Percentiles rank a stretch among this genome's conserved stretches.
Evolutionary conservation across 2,888 invertebrate species (phyloP).

Genomic region (Adelphocoris suturalis): DNA sequence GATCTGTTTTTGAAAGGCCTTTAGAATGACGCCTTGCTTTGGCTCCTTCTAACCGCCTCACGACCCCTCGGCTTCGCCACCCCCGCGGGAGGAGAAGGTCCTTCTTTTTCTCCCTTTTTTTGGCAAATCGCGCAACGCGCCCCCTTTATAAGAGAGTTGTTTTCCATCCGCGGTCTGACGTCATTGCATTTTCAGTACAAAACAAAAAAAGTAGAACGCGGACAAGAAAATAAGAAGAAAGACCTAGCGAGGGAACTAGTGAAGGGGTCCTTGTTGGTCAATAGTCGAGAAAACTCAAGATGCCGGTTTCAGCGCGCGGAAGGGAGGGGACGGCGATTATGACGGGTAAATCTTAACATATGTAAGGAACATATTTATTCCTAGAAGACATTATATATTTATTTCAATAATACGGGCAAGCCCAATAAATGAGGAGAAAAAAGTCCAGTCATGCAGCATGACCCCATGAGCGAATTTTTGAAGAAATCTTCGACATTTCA

Average conservation of each 20-base stretch:
- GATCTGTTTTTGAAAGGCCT: neutral
- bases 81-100: neutral
- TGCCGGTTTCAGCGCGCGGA: neutral
- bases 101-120: slow-evolving; percentile 34
- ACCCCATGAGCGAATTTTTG: too few species aligned
- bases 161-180: slow-evolving; percentile 60
- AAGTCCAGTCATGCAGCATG: too few species aligned
- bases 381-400: too few species aligned
- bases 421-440: too few species aligned
- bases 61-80: neutral
- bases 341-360: too few species aligned
- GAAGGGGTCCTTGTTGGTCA: neutral
- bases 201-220: slow-evolving; percentile 38
- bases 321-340: neutral
- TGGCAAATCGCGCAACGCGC: slow-evolving; percentile 57
- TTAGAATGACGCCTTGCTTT: neutral
- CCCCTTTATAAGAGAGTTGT: slow-evolving; percentile 57
- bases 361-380: too few species aligned
- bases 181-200: slow-evolving; percentile 52
- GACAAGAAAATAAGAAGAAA: slow-evolving; percentile 17
- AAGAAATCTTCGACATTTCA: too few species aligned
- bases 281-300: slow-evolving; percentile 8
- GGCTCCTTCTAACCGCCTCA: slow-evolving; percentile 23
- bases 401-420: too few species aligned
- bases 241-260: slow-evolving; percentile 1